Evolutionary conservation across 2,797 vertebrate species (phyloP).

Genomic region (Enteromius treurensis): DNA sequence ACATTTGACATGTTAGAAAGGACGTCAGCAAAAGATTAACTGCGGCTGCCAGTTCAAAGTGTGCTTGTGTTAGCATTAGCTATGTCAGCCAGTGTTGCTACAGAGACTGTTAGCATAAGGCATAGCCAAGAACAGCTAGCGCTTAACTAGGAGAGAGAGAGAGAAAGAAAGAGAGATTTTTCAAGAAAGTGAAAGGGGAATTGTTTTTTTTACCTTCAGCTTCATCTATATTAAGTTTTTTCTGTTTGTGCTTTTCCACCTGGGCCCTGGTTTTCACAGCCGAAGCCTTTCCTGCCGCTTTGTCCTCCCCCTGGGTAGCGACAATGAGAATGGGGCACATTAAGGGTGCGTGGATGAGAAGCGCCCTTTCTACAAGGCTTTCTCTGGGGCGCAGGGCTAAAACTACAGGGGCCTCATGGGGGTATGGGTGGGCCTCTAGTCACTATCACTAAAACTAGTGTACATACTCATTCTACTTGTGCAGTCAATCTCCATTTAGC

Average conservation of each 20-base stretch:
- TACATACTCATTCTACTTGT: constrained; percentile 14
- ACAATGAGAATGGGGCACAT: constrained; percentile 88
- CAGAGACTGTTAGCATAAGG: constrained; percentile 47
- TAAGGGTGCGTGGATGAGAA: constrained; percentile 64
- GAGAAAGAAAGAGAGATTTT: constrained; percentile 45
- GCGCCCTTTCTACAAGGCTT: constrained; percentile 36
- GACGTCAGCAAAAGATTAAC: constrained; percentile 43
- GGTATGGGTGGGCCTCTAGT: constrained; percentile 12
- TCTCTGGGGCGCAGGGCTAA: constrained; percentile 31
- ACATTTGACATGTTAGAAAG: constrained; percentile 41
- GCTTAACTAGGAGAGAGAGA: constrained; percentile 18
- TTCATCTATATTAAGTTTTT: constrained; percentile 99
- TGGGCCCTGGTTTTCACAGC: constrained; percentile 92
- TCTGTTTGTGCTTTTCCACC: constrained; percentile 93
- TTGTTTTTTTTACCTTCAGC: constrained; percentile 90
- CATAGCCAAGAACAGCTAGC: constrained; percentile 62
- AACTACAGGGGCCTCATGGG: constrained; percentile 33
- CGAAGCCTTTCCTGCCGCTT: constrained; percentile 89
- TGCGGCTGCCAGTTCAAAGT: constrained; percentile 31
- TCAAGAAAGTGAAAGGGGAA: constrained; percentile 58
- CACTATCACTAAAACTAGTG: constrained; percentile 34
- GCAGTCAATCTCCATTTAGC: constrained; percentile 41
- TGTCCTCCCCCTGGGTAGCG: constrained; percentile 93
- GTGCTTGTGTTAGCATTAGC: constrained; percentile 53
- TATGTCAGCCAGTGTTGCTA: constrained; percentile 46